Evolutionary conservation across 1,140 invertebrate genomes (phyloP).

Genomic region (Scaptomyza pallida): DNA sequence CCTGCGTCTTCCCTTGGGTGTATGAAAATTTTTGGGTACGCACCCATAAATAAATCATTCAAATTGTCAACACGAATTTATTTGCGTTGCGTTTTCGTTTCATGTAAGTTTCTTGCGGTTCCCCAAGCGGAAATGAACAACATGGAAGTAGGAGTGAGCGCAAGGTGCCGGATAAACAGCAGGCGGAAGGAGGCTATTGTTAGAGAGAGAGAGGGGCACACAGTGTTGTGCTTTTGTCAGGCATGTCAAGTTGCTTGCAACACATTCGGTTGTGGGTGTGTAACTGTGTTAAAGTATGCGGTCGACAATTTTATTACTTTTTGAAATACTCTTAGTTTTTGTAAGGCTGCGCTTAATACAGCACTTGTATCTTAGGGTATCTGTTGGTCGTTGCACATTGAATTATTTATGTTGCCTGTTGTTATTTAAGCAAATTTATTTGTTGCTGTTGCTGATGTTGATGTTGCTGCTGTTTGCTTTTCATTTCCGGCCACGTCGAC

Average conservation of each 20-base stretch:
- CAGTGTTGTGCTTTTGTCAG: conserved; percentile 62
- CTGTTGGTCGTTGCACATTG: not conserved
- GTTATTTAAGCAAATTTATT: conserved; percentile 55
- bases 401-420: conserved; percentile 32
- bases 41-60: conserved; percentile 79
- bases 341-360: too few relatives aligned
- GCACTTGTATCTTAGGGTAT: conserved; percentile 11
- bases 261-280: conserved; percentile 2
- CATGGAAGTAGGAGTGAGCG: conserved; percentile 2
- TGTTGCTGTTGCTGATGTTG: conserved; percentile 9
- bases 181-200: conserved; percentile 7
- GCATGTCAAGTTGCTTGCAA: conserved; percentile 42
- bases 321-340: not conserved
- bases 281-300: conserved; percentile 1
- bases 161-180: not conserved
- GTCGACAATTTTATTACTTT: not conserved
- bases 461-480: conserved; percentile 66
- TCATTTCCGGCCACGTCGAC: conserved; percentile 80
- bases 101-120: conserved; percentile 55
- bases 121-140: conserved; percentile 63
- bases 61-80: conserved; percentile 75
- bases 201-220: conserved; percentile 4
- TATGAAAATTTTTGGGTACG: conserved; percentile 53
- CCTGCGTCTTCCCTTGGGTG: not conserved
- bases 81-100: conserved; percentile 54